These are phyloP conservation scores for Cheilosia vernalis DNA, from an alignment of 2,888 invertebrate genomes.

Conservation along the genomic window DNA sequence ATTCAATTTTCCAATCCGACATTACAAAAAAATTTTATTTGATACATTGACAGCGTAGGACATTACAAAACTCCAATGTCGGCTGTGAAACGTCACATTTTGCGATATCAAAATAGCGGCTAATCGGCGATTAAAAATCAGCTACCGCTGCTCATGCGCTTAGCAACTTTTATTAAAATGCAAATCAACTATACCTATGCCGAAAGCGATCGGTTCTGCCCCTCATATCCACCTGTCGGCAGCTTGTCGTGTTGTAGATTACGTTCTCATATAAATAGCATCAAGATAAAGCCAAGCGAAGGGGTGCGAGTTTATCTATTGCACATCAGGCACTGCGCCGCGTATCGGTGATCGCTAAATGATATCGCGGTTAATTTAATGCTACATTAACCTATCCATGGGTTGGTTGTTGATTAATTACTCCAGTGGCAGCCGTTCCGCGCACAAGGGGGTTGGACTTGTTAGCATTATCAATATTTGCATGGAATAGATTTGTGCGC, in stretches of 20 bases:
- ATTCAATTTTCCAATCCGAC: background rate
- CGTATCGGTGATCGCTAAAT: slow-evolving; percentile 8
- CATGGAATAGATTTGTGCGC: slow-evolving; percentile 9
- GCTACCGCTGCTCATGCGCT: background rate
- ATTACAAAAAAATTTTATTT: background rate
- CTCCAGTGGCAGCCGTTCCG: slow-evolving; percentile 39
- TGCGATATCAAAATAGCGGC: background rate
- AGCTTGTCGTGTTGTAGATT: slow-evolving; percentile 24
- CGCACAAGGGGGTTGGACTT: slow-evolving; percentile 4
- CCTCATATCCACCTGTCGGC: slow-evolving; percentile 24
- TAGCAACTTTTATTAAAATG: slow-evolving; percentile 38
- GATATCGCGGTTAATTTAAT: slow-evolving; percentile 22
- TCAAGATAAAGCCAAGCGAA: background rate
- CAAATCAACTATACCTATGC: slow-evolving; percentile 2
- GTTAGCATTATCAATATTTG: slow-evolving; percentile 12
- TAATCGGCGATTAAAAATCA: slow-evolving; percentile 10
- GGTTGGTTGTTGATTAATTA: slow-evolving; percentile 40
- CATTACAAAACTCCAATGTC: background rate
- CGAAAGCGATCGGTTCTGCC: slow-evolving; percentile 1
- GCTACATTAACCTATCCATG: slow-evolving; percentile 24
- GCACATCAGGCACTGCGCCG: background rate
- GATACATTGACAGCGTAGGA: background rate
- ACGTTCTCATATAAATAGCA: slow-evolving; percentile 15
- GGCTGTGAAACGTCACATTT: background rate
- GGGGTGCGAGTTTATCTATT: slow-evolving; percentile 10